phyloP scores from a whole-genome alignment of 2,113 vertebrate species.

The Oxyura jamaicensis region DNA sequence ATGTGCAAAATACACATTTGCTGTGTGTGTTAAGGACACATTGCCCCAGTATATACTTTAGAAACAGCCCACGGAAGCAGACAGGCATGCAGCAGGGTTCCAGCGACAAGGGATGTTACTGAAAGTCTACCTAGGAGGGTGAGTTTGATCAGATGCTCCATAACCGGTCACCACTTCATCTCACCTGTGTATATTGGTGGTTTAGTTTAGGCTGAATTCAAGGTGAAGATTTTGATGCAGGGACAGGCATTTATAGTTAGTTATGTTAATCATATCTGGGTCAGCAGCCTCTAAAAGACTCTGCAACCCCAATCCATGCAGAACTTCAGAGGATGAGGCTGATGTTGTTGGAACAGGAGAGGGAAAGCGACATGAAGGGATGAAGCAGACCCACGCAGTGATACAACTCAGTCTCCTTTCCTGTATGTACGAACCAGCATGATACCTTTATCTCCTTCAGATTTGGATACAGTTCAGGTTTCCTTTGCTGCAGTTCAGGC shows the following conservation, averaged over 20 bases:
- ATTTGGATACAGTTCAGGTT: slow-evolving; percentile 8
- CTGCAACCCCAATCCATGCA: neutral
- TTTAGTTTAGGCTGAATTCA: neutral
- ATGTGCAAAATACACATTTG: neutral
- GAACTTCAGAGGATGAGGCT: neutral
- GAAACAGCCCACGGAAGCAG: neutral
- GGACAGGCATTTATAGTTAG: neutral
- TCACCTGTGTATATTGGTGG: neutral
- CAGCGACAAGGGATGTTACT: neutral
- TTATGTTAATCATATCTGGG: neutral
- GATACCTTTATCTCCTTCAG: neutral
- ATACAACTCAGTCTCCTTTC: neutral
- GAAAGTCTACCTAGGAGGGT: neutral
- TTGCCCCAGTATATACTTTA: neutral
- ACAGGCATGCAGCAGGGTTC: neutral
- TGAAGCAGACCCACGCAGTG: neutral
- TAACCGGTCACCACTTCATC: neutral
- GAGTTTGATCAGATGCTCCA: neutral
- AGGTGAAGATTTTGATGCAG: neutral
- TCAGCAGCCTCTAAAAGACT: neutral
- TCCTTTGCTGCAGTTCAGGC: neutral
- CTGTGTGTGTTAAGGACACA: neutral
- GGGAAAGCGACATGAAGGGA: neutral
- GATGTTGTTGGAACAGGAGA: neutral
- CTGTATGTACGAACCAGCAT: neutral